Evolutionary conservation across 2,888 invertebrate species (phyloP).

Genomic region (Tenthredo mesomela): DNA sequence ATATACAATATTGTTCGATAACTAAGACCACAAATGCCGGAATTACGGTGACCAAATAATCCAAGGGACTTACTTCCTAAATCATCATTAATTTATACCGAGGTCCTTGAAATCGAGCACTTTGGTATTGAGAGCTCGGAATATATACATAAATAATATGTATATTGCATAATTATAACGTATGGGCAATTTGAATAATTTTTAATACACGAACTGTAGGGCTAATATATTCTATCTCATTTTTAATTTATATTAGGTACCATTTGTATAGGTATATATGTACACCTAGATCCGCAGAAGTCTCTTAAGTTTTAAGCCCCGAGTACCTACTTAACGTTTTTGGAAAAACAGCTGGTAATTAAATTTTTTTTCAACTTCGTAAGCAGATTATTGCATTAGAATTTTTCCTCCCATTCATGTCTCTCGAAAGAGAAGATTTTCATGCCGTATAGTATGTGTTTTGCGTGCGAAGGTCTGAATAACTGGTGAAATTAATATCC

Average conservation of each 20-base stretch:
- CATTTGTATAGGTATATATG: neutral
- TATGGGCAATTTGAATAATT: conserved; percentile 42
- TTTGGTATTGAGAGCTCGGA: neutral
- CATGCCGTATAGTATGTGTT: neutral
- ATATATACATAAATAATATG: neutral
- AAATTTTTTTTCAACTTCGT: neutral
- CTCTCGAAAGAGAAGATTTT: neutral
- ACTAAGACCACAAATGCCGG: neutral
- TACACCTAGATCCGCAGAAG: neutral
- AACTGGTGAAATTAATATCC: neutral
- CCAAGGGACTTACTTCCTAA: neutral
- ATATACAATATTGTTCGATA: neutral
- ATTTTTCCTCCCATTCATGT: neutral
- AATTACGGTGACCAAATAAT: neutral
- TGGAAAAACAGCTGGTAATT: neutral
- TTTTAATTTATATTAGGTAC: neutral
- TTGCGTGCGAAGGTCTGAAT: neutral
- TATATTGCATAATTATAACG: neutral
- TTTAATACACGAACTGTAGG: neutral
- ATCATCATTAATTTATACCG: neutral
- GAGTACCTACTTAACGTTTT: neutral
- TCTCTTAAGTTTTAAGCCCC: neutral
- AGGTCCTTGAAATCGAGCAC: conserved; percentile 3
- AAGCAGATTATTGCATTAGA: neutral
- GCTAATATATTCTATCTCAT: neutral